phyloP scores from a whole-genome alignment of 2,113 vertebrate genomes.

The Perca schrenkii region DNA sequence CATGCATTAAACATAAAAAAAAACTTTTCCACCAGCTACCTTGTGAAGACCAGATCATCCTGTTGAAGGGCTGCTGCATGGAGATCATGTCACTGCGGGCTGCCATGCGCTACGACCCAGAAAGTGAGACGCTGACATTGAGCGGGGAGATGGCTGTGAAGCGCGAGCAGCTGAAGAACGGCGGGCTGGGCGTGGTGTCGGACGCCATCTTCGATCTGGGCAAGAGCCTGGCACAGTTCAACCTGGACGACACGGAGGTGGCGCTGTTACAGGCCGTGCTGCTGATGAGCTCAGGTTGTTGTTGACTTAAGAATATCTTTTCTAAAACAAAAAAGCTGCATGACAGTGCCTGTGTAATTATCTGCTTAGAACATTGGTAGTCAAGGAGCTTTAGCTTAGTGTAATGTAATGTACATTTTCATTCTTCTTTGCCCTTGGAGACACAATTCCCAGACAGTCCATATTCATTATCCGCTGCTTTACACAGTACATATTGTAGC shows the following conservation, averaged over 20 bases:
- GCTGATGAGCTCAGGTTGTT: slow-evolving; percentile 94
- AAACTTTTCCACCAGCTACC: slow-evolving; percentile 85
- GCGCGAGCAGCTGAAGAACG: slow-evolving; percentile 94
- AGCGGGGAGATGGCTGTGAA: slow-evolving; percentile 97
- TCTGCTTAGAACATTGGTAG: neutral
- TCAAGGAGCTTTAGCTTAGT: neutral
- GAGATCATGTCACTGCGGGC: slow-evolving; percentile 97
- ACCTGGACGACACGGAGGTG: slow-evolving; percentile 95
- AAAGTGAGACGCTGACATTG: slow-evolving; percentile 94
- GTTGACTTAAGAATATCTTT: neutral
- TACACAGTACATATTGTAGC: neutral
- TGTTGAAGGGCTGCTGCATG: slow-evolving; percentile 97
- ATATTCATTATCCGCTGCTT: slow-evolving; percentile 28
- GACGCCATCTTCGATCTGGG: slow-evolving; percentile 96
- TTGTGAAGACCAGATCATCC: slow-evolving; percentile 97
- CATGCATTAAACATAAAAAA: neutral
- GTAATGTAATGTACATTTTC: slow-evolving; percentile 41
- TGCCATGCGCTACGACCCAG: slow-evolving; percentile 94
- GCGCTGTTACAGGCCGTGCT: slow-evolving; percentile 94
- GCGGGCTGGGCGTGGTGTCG: slow-evolving; percentile 93
- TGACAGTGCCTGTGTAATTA: neutral
- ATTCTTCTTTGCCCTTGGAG: neutral
- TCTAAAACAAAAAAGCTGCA: neutral
- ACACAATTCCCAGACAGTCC: neutral
- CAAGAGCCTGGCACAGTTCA: slow-evolving; percentile 95